Base-by-base conservation (phyloP, 2,113 vertebrate genomes). In the Channa argus region DNA sequence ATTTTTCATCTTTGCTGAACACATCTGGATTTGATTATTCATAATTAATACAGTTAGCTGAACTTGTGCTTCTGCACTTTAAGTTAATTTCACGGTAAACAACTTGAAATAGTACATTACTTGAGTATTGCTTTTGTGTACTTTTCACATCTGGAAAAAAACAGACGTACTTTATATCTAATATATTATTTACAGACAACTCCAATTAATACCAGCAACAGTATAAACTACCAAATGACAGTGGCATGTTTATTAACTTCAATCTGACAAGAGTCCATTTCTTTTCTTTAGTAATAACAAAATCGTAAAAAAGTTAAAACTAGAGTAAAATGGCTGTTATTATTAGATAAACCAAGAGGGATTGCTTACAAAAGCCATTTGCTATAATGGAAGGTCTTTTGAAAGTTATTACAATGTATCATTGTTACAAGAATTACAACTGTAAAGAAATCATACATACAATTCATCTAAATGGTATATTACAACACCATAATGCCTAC, bases 201-300 rank as follows among this genome's bases (percentile, higher is more conserved):
- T 82, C 10, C 37, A 79, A 43, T 34, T 69, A 1, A 67, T 76
- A 65, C 45, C 50, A 66, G 39, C 10, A 79, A 63, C 37, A 82
- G 50, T 73, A 59, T 49, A 24, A 85, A 12, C 46, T 56, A 39
- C 82, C 36, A 78, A 77, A 86, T 90, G 71, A 89, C 82, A 88
- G 79, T 80, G 75, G 74, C 61, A 60, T 78, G 13, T 63, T 76
- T 71, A 36, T 71, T 58, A 37, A 39, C 38, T 71, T 69, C 4
- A 75, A 51, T 76, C 46, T 80, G 58, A 76, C 46, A 73, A 67
- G 11, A 56, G 34, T 74, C 39, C 39, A 77, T 50, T 43, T 15
- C 36, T 83, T 54, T 65, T 47, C 62, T 82, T 14, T 15, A 41
- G 14, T 58, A 54, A 51, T 54, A 39, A 68, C 63, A 90, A 82